These are phyloP conservation scores for Manis pentadactyla DNA, from an alignment of 2,797 vertebrate genomes.

Conservation along the genomic window DNA sequence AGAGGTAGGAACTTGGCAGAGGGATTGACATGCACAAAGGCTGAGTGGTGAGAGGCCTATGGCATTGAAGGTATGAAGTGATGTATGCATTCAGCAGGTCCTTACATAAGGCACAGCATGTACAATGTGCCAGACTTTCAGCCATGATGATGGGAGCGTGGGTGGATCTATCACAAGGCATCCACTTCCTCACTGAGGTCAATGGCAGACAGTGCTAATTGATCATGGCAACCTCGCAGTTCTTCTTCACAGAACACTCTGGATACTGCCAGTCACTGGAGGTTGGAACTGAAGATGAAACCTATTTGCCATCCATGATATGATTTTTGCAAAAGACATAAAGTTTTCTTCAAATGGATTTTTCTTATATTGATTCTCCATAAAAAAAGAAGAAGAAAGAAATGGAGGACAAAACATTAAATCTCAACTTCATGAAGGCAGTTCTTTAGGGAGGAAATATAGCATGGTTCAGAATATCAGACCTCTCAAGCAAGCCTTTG, in stretches of 20 bases:
- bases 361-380: conserved; percentile 74
- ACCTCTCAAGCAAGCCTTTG: conserved; percentile 60
- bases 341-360: conserved; percentile 63
- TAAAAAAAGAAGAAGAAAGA: background rate
- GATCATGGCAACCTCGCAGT: background rate
- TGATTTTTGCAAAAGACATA: conserved; percentile 54
- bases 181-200: background rate
- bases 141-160: background rate
- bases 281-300: conserved; percentile 44
- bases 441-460: conserved; percentile 54
- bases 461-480: conserved; percentile 52
- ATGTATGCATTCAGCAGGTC: background rate
- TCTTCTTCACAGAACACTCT: background rate
- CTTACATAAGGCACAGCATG: background rate
- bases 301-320: conserved; percentile 50
- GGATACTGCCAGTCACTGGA: conserved; percentile 31
- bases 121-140: background rate
- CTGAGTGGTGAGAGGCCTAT: background rate
- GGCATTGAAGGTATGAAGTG: background rate
- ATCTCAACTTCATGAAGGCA: conserved; percentile 55
- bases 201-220: background rate
- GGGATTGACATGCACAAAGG: background rate
- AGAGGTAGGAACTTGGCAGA: background rate
- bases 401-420: conserved; percentile 63
- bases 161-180: background rate